Evolutionary conservation across 2,113 vertebrate genomes (phyloP), one percentile per base, ranked within the genome.

Genomic region (Talpa occidentalis): DNA sequence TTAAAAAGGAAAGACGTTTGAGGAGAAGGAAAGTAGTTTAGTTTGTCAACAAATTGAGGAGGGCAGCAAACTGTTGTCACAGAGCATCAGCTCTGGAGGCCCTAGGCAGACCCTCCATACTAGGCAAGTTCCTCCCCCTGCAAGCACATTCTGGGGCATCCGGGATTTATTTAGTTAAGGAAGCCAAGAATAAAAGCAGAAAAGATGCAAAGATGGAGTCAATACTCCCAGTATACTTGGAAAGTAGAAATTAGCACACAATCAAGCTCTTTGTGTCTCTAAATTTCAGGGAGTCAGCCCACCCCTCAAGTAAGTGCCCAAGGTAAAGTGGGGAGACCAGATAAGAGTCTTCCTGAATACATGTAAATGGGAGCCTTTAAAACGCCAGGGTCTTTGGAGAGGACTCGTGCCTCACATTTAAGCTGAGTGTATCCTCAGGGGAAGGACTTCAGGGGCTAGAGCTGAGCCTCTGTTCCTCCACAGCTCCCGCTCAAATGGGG

Each of bases 211-310:
- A 85, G 76, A 60, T 3, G 62, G 77, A 64, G n/a, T 56, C 59
- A n/a, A 19, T 26, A 64, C 87, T 67, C 15, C 32, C n/a, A n/a
- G 56, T 28, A 40, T 2, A 35, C 16, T 9, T 26, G 17, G 2
- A 26, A 78, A 28, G 54, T 84, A 84, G 21, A 54, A 67, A 85
- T 85, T 64, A 32, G 84, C 88, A 37, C 44, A 86, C 35, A 74
- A n/a, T 79, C 32, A 35, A 52, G n/a, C 35, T 79, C n/a, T 78
- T 77, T 66, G 62, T 70, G 10, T 70, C 40, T 64, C 52, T 37
- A 32, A 76, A 60, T 47, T 70, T 8, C 11, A 1, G 2, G 4
- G 17, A 10, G 26, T 21, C 56, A 67, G 49, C 37, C 70, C 17
- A 66, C 19, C 8, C 26, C 42, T 54, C 26, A 44, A 56, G 30